Evolutionary conservation across 2,888 invertebrate species (phyloP).

Genomic region (Furcula furcula): DNA sequence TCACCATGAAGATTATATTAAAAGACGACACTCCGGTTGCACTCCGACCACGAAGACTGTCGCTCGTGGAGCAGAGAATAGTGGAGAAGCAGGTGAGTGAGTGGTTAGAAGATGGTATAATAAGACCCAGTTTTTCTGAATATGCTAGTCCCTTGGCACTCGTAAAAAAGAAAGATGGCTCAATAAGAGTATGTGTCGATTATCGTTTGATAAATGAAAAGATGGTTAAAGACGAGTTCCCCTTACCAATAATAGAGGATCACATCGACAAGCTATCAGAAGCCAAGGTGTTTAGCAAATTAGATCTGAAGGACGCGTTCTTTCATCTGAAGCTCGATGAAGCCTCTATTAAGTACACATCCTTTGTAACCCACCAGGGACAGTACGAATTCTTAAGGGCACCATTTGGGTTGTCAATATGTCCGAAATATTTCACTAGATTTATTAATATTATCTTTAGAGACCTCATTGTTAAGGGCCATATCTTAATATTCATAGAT

Average conservation of each 20-base stretch:
- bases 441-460: conserved; percentile 36
- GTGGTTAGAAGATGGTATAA: background rate
- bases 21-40: background rate
- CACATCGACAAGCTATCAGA: conserved; percentile 46
- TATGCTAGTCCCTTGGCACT: conserved; percentile 21
- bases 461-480: conserved; percentile 18
- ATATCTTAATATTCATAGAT: conserved; percentile 17
- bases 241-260: conserved; percentile 47
- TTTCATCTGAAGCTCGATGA: conserved; percentile 41
- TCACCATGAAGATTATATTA: background rate
- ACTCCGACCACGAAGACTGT: background rate
- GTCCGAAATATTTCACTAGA: conserved; percentile 43
- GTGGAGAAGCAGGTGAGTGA: background rate
- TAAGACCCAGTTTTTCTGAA: conserved; percentile 13
- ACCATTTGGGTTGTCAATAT: conserved; percentile 52
- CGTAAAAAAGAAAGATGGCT: conserved; percentile 21
- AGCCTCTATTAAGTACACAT: conserved; percentile 37
- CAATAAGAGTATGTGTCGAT: conserved; percentile 40
- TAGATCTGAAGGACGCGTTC: conserved; percentile 45
- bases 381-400: conserved; percentile 51
- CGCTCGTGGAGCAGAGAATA: background rate
- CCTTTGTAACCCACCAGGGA: conserved; percentile 46
- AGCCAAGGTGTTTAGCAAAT: conserved; percentile 17
- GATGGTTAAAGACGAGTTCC: conserved; percentile 28
- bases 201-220: conserved; percentile 21